phyloP scores from a whole-genome alignment of 2,888 invertebrate genomes.

The Eupithecia abbreviata region DNA sequence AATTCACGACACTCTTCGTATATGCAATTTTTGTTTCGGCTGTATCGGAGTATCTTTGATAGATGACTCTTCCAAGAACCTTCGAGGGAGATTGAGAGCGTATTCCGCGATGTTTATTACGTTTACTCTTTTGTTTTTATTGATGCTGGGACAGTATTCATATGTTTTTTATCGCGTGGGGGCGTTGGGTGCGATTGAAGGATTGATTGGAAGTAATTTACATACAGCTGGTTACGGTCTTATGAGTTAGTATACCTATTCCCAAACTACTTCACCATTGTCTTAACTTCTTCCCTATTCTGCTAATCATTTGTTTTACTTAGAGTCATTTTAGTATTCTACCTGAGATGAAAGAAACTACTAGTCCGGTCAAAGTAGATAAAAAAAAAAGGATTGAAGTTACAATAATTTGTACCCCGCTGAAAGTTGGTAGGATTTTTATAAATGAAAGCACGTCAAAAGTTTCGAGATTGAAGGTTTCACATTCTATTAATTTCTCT shows the following conservation, averaged over 20 bases:
- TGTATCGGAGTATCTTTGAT: constrained; percentile 63
- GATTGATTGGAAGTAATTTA: constrained; percentile 63
- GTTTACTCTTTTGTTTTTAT: constrained; percentile 50
- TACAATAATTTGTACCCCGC: no score
- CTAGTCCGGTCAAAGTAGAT: no score
- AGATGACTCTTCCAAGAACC: constrained; percentile 50
- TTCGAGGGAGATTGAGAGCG: constrained; percentile 47
- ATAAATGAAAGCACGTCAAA: not conserved
- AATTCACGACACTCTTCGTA: constrained; percentile 57
- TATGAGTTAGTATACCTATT: constrained; percentile 60
- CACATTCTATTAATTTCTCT: no score
- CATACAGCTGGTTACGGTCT: constrained; percentile 70
- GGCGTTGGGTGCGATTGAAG: constrained; percentile 56
- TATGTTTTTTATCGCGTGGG: constrained; percentile 56
- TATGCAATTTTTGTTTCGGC: constrained; percentile 62
- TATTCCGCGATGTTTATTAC: constrained; percentile 53
- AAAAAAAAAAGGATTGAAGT: no score
- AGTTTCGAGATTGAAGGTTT: no score
- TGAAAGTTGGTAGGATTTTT: no score
- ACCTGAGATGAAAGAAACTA: not conserved
- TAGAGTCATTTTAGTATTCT: no score
- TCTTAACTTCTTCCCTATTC: not conserved
- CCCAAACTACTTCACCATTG: not conserved
- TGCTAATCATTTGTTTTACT: not conserved
- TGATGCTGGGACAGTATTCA: constrained; percentile 58